phyloP scores from a whole-genome alignment of 2,888 invertebrate species.

The Plebejus argus region DNA sequence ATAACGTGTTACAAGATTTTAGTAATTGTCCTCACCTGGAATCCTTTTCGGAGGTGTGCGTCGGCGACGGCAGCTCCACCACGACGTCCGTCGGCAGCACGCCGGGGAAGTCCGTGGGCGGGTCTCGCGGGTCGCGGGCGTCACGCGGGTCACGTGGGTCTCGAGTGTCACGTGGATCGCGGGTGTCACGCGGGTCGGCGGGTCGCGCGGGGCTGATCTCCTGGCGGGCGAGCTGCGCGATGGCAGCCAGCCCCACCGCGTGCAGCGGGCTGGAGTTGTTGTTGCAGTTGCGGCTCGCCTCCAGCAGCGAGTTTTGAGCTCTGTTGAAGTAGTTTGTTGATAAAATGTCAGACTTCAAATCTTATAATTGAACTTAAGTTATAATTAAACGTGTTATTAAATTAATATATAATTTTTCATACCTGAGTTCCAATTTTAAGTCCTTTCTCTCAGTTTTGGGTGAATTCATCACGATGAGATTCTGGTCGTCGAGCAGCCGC shows the following conservation, averaged over 20 bases:
- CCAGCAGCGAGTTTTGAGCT: slow-evolving; percentile 61
- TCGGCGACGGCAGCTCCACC: slow-evolving; percentile 70
- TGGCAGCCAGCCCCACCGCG: slow-evolving; percentile 89
- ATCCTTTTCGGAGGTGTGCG: slow-evolving; percentile 53
- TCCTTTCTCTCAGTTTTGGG: slow-evolving; percentile 82
- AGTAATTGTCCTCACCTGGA: slow-evolving; percentile 48
- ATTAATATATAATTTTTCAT: not conserved
- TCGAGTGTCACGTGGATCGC: slow-evolving; percentile 73
- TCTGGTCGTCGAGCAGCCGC: slow-evolving; percentile 87
- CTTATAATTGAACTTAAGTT: not conserved
- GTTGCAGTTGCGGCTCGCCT: slow-evolving; percentile 77
- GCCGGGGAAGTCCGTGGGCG: slow-evolving; percentile 65
- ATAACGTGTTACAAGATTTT: too few species aligned
- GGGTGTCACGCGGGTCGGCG: slow-evolving; percentile 60
- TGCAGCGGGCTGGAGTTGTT: slow-evolving; percentile 83
- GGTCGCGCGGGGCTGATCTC: slow-evolving; percentile 63
- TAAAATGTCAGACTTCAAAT: not conserved
- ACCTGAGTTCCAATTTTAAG: slow-evolving; percentile 81
- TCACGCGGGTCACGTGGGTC: slow-evolving; percentile 58
- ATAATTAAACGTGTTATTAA: too few species aligned
- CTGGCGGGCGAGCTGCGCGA: slow-evolving; percentile 86
- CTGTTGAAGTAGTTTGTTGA: slow-evolving; percentile 44
- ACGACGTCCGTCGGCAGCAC: slow-evolving; percentile 76
- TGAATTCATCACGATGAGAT: slow-evolving; percentile 82
- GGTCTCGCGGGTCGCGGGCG: slow-evolving; percentile 71